A percentile compares a stretch with the other conserved stretches of the same genome.
phyloP scores from a whole-genome alignment of 2,888 invertebrate species.

The Synanthedon tipuliformis region DNA sequence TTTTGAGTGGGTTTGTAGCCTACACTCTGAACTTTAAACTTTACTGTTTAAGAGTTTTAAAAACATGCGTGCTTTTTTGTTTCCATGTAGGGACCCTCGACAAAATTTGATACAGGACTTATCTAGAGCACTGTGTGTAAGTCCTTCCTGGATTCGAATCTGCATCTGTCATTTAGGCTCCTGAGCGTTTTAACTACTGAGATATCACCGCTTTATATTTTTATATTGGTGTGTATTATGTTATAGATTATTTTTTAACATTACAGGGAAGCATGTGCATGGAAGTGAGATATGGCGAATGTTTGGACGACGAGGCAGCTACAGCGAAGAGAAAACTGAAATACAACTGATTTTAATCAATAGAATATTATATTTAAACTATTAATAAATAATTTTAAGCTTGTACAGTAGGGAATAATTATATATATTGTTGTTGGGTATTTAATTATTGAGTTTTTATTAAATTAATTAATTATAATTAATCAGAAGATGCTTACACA shows the following conservation, averaged over 20 bases:
- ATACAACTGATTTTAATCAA: constrained; percentile 7
- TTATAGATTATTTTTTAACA: constrained; percentile 10
- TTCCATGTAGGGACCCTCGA: too few species aligned
- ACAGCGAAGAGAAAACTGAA: constrained; percentile 47
- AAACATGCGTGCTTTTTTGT: too few species aligned
- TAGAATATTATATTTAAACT: not conserved
- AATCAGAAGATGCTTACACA: not conserved
- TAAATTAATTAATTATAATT: not conserved
- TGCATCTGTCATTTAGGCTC: too few species aligned
- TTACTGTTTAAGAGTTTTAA: too few species aligned
- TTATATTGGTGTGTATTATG: not conserved
- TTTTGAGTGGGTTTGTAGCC: too few species aligned
- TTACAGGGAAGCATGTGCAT: constrained; percentile 72
- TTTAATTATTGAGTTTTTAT: not conserved
- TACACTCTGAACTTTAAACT: too few species aligned
- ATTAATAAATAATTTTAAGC: not conserved
- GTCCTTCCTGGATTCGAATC: too few species aligned
- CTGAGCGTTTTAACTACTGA: not conserved
- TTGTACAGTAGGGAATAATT: not conserved
- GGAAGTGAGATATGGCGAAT: constrained; percentile 73
- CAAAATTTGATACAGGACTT: too few species aligned
- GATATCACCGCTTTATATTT: not conserved
- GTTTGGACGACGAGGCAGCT: constrained; percentile 60
- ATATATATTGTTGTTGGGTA: not conserved
- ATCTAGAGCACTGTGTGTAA: too few species aligned